A percentile compares a stretch with the other conserved stretches of the same genome.
phyloP scores from a whole-genome alignment of 2,113 vertebrate species.

The Gobius niger region DNA sequence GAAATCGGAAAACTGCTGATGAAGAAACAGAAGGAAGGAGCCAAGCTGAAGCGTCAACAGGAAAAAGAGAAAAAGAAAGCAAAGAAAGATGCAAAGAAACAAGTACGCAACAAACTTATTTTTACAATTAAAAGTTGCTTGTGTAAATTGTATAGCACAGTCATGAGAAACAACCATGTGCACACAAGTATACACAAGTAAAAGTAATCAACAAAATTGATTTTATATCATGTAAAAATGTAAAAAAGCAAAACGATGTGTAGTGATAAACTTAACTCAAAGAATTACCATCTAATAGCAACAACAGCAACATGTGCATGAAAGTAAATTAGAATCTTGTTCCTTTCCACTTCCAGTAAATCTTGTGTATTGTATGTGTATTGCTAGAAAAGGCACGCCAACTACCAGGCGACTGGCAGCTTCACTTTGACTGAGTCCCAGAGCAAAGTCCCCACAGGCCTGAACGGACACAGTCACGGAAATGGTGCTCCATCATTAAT shows the following conservation, averaged over 20 bases:
- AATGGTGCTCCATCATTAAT: constrained; percentile 36
- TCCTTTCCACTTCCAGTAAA: neutral
- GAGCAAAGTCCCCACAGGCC: neutral
- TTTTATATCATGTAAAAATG: no score
- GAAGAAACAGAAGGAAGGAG: constrained; percentile 81
- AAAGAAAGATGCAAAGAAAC: constrained; percentile 65
- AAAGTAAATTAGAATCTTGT: no score
- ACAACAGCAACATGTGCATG: no score
- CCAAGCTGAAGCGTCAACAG: constrained; percentile 75
- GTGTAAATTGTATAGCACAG: neutral
- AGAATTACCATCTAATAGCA: no score
- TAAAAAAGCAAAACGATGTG: no score
- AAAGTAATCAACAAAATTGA: no score
- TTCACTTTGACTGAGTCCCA: constrained; percentile 10
- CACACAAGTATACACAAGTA: no score
- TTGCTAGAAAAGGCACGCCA: constrained; percentile 24
- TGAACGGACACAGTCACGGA: constrained; percentile 4
- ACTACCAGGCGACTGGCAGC: constrained; percentile 1
- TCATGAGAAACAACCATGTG: neutral
- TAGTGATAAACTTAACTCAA: no score
- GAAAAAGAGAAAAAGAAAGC: constrained; percentile 75
- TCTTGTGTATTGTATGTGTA: neutral
- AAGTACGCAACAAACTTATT: constrained; percentile 34
- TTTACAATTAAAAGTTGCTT: neutral
- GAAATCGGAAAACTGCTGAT: constrained; percentile 80